Evolutionary conservation across 2,888 invertebrate species (phyloP).

Genomic region (Tribolium freemani): DNA sequence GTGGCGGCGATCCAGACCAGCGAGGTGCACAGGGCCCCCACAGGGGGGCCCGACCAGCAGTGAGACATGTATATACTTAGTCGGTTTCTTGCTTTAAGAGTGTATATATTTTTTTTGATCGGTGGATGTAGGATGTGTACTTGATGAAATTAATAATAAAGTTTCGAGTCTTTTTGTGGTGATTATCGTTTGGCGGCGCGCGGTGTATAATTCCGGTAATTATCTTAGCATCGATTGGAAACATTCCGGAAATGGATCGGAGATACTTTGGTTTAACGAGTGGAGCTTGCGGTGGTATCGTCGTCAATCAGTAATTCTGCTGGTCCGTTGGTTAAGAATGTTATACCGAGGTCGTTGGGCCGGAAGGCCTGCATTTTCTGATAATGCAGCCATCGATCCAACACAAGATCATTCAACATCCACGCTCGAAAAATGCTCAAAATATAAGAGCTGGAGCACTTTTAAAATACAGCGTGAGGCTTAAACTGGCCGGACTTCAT

Average conservation of each 20-base stretch:
- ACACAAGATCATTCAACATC: slow-evolving; percentile 33
- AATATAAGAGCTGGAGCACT: background rate
- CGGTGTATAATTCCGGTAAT: background rate
- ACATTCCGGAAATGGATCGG: slow-evolving; percentile 31
- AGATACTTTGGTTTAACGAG: slow-evolving; percentile 30
- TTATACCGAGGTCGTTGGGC: slow-evolving; percentile 57
- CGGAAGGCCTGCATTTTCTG: slow-evolving; percentile 64
- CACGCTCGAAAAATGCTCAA: slow-evolving; percentile 21
- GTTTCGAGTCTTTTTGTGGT: slow-evolving; percentile 10
- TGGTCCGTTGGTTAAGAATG: slow-evolving; percentile 58
- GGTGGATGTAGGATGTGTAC: slow-evolving; percentile 43
- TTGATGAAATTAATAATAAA: slow-evolving; percentile 38
- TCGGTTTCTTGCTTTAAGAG: slow-evolving; percentile 31
- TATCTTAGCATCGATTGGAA: slow-evolving; percentile 10
- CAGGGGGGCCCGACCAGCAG: slow-evolving; percentile 64
- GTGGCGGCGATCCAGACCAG: slow-evolving; percentile 51
- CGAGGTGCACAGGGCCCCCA: slow-evolving; percentile 54
- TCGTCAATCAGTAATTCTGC: slow-evolving; percentile 62
- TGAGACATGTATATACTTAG: slow-evolving; percentile 47
- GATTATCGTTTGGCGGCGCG: background rate
- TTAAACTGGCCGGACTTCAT: no score
- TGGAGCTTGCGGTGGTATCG: slow-evolving; percentile 46
- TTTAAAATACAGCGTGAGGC: no score
- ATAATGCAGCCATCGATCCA: slow-evolving; percentile 63
- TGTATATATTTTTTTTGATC: slow-evolving; percentile 44